Base-by-base conservation (phyloP, 2,113 vertebrate genomes). In the Barnardius zonarius region DNA sequence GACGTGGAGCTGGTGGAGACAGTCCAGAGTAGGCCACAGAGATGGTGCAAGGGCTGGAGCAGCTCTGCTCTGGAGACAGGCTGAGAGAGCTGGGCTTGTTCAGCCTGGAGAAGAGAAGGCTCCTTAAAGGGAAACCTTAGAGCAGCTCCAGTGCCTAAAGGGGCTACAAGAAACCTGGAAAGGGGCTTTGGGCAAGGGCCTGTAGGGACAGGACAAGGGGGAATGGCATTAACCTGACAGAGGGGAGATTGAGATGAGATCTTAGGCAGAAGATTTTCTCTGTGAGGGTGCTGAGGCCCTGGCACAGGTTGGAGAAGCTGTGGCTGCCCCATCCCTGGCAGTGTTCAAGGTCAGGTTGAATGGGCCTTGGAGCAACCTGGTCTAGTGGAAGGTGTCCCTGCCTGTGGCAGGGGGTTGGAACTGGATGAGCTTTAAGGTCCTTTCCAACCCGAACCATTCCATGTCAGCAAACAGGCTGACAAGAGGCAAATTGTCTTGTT, bases 401-500 rank as follows among this genome's bases (percentile, higher is more conserved):
- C 31, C 54, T 9, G 8, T 19, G 54, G 54, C 54, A 19, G 17
- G 17, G 30, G 17, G 17, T 18, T 19, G 17, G 54, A 31, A 55
- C 54, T 55, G 30, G 54, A 31, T 55, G 54, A 7, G 17, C 17
- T 55, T 55, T 31, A 31, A 55, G 17, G 30, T 12, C 54, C 17
- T 17, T 31, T 55, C 11, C 54, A 55, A 55, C 31, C 30, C 30
- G 31, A 55, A 31, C 30, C 11, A 19, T 55, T 55, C 17, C 30
- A 31, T 19, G 11, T 19, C 54, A 83, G 28, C 18, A 66, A 48
- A 18, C 30, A 37, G 41, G 27, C 31, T 39, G 68, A 44, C 33
- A 31, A 39, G 16, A 6, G 41, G 17, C 23, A 25, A 37, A 25
- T 19, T 1, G 1, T 11, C 2, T 0, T 37, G 35, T 23, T 30